These are phyloP conservation scores for Maniola jurtina DNA, from an alignment of 1,140 invertebrate genomes.

Conservation along the genomic window DNA sequence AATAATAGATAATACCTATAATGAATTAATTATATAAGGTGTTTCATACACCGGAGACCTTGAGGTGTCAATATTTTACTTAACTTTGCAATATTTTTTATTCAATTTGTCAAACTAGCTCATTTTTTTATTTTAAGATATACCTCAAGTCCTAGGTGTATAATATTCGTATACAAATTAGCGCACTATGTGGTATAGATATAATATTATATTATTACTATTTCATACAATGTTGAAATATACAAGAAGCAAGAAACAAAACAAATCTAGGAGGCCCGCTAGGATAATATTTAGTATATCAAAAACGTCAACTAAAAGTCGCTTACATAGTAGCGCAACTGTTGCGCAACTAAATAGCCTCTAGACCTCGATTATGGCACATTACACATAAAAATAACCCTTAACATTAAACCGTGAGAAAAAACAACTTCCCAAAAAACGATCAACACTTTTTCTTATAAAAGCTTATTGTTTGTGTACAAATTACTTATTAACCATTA, in stretches of 20 bases:
- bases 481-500: slow-evolving; percentile 30
- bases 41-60: background rate
- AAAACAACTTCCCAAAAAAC: slow-evolving; percentile 28
- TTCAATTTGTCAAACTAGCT: too few species aligned
- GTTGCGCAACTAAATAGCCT: slow-evolving; percentile 19
- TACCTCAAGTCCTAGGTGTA: too few species aligned
- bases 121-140: too few species aligned
- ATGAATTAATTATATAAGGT: background rate
- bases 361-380: slow-evolving; percentile 23
- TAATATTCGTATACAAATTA: too few species aligned
- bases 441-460: slow-evolving; percentile 27
- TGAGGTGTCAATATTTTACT: background rate
- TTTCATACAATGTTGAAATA: background rate
- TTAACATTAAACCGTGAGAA: slow-evolving; percentile 28
- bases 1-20: background rate
- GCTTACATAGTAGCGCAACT: slow-evolving; percentile 6
- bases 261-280: slow-evolving; percentile 18
- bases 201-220: too few species aligned
- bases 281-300: slow-evolving; percentile 26
- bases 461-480: slow-evolving; percentile 39
- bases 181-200: too few species aligned
- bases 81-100: too few species aligned
- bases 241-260: slow-evolving; percentile 26
- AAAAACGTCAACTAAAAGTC: slow-evolving; percentile 19
- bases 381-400: slow-evolving; percentile 19